Evolutionary conservation across 2,888 invertebrate genomes (phyloP), one percentile per base, ranked within the genome.

Genomic region (Zhengitettix transpicula): DNA sequence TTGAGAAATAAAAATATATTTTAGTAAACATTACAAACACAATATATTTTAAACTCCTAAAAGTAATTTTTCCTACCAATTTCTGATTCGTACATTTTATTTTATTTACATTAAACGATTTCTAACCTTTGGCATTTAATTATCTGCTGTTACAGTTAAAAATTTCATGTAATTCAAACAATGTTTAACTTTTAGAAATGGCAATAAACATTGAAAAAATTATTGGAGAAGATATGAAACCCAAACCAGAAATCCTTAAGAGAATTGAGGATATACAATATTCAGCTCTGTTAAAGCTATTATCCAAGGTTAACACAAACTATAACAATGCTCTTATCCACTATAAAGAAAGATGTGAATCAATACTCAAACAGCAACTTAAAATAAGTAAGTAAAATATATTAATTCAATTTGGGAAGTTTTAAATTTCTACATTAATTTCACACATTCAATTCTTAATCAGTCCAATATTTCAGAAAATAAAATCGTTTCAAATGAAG

Each of bases 401-500:
- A n/a, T 12, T 47, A 14, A n/a, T n/a, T n/a, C 2, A 14, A 47
- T 14, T 47, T 8, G 8, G 12, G 1, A 47, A 14, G 47, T 14
- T 14, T 47, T 5, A 14, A 14, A 14, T 47, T 47, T 5, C n/a
- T 47, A 5, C 1, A 14, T 47, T 47, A 8, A 1, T 14, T 47
- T 14, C 14, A 47, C 12, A 47, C 2, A 14, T 12, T 47, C 28
- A 2, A 28, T 47, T 47, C 9, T 14, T 47, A 14, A 47, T 47
- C 47, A 47, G 12, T 47, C 12, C 8, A 14, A 47, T 14, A 5
- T 47, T n/a, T 14, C 47, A 47, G 47, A 47, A 47, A 47, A 47
- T 47, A 47, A 47, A 14, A 47, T 47, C 8, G 47, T n/a, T 12
- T n/a, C 47, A 47, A 47, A n/a, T 44, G 71, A 72, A 66, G 77